A percentile compares a stretch with the other conserved stretches of the same genome.
phyloP scores from a whole-genome alignment of 2,888 invertebrate genomes.

The Rapana venosa region DNA sequence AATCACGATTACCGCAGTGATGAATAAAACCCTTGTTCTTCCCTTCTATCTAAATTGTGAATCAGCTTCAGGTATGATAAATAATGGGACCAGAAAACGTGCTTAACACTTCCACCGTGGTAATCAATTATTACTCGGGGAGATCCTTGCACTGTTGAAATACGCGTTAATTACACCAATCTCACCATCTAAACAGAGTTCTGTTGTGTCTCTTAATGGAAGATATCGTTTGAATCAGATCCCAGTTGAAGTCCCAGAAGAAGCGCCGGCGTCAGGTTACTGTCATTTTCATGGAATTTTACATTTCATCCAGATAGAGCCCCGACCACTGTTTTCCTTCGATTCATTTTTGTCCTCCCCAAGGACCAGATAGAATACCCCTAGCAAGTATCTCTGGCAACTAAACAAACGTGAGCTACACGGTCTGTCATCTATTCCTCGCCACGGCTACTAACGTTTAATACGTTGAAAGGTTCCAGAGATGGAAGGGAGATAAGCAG shows the following conservation, averaged over 20 bases:
- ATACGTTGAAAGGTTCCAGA: constrained; percentile 39
- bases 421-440: constrained; percentile 1
- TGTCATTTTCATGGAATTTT: not conserved
- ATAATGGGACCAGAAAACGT: not conserved
- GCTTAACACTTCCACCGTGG: not conserved
- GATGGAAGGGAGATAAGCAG: constrained; percentile 35
- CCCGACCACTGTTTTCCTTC: constrained; percentile 16
- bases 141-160: not conserved
- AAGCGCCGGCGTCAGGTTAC: not conserved
- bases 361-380: constrained; percentile 10
- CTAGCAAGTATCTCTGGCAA: not conserved
- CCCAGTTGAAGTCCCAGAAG: not conserved
- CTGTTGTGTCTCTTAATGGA: constrained; percentile 7
- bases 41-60: no score
- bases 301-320: constrained; percentile 15
- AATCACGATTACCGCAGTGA: not conserved
- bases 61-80: no score
- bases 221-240: constrained; percentile 10
- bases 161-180: not conserved
- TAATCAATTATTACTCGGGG: not conserved
- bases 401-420: constrained; percentile 20
- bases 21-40: no score
- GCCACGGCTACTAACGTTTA: constrained; percentile 24
- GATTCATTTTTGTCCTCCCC: constrained; percentile 10
- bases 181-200: not conserved